Base-by-base conservation (phyloP, 2,113 vertebrate species). In the Phoxinus phoxinus region DNA sequence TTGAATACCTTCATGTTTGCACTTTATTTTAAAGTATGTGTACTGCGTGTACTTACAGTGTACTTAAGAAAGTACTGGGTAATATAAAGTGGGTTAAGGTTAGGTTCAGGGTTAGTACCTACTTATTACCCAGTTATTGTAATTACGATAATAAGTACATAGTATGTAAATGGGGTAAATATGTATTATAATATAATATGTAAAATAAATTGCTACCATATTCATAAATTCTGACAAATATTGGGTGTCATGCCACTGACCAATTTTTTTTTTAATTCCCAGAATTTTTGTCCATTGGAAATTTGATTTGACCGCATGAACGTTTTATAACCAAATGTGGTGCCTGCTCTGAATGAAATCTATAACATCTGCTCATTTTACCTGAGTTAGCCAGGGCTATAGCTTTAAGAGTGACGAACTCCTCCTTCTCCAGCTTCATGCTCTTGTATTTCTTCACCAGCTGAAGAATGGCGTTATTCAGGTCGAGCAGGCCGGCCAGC, bases 331-430 rank as follows among this genome's bases (percentile, higher is more conserved):
- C 5, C 84, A 87, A 85, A 88, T 37, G 69, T 93, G 92, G 5
- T 2, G 2, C 23, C 37, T 88, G 63, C 81, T 85, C 30, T 61
- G 72, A 84, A 13, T 86, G 58, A n/a, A 73, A 56, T 77, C 75
- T 58, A 46, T 73, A 46, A 6, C 17, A 3, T 32, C 17, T 56
- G 17, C 41, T 21, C 4, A 13, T 67, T 96, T 90, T 92, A 99
- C 98, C 98, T 97, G 98, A 99, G 96, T 99, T 99, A 94, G 98
- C 98, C 92, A 99, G 96, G 79, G 98, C 98, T 87, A 99, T 99
- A 90, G 98, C 98, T 95, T 99, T 99, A 90, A 99, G 96, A 92
- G 98, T 98, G 91, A 99, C 98, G 89, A 99, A 99, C 90, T 99
- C 98, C 93, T 99, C 98, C 87, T 99, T 99, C 94, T 99, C 98